Conservation (phyloP, 2,797 vertebrate species). For the Choloepus didactylus region DNA sequence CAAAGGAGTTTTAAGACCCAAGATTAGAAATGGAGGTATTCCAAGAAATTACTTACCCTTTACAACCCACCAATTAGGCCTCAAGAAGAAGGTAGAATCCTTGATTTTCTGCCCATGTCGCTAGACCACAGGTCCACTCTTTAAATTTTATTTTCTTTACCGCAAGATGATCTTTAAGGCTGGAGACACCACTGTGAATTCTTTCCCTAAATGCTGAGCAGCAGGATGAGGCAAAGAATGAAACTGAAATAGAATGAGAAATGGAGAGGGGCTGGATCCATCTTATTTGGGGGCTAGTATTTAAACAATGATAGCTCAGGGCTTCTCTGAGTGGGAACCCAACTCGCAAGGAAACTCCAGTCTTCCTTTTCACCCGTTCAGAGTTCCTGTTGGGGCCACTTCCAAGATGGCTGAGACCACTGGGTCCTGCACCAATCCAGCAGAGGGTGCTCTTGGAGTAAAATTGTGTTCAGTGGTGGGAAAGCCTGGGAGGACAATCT, state of each 20-base stretch:
- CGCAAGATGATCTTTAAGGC: constrained; percentile 13
- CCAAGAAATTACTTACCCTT: constrained; percentile 39
- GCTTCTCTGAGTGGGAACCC: neutral
- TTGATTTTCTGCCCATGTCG: neutral
- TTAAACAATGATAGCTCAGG: neutral
- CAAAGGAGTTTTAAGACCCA: neutral
- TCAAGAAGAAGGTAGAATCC: constrained; percentile 1
- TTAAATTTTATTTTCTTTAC: neutral
- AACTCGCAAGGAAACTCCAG: neutral
- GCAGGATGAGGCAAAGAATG: neutral
- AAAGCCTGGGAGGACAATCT: constrained; percentile 61
- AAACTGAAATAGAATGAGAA: constrained; percentile 33
- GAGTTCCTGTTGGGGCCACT: neutral
- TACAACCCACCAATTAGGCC: neutral
- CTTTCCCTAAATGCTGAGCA: neutral
- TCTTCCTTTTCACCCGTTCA: neutral
- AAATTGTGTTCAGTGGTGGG: constrained; percentile 51
- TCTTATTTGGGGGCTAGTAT: constrained; percentile 13
- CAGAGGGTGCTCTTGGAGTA: constrained; percentile 87
- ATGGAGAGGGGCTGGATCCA: neutral
- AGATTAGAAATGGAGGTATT: constrained; percentile 56
- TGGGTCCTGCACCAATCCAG: constrained; percentile 55
- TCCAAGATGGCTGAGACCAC: constrained; percentile 71
- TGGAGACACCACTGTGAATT: neutral
- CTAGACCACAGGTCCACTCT: neutral